Evolutionary conservation across 2,888 invertebrate genomes (phyloP).

Genomic region (Drosophila engyochracea): DNA sequence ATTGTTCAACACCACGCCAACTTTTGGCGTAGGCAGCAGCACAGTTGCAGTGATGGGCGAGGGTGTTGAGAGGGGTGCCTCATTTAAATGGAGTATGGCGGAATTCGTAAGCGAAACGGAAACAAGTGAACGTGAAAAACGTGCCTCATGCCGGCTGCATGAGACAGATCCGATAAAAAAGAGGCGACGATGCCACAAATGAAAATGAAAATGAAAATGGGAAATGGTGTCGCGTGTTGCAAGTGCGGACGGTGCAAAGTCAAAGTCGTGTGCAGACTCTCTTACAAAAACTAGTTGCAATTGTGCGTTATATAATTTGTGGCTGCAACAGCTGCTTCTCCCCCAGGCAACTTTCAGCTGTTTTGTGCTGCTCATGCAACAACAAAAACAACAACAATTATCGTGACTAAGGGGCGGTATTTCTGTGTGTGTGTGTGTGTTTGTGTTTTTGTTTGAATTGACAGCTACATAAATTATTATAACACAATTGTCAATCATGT

Average conservation of each 20-base stretch:
- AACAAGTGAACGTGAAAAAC: conserved; percentile 79
- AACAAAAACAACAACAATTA: conserved; percentile 8
- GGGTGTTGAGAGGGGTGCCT: not conserved
- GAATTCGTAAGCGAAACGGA: conserved; percentile 59
- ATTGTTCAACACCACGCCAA: conserved; percentile 28
- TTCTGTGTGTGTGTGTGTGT: not conserved
- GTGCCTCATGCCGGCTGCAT: conserved; percentile 48
- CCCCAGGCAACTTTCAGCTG: conserved; percentile 53
- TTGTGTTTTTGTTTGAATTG: conserved; percentile 43
- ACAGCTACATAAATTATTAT: conserved; percentile 76
- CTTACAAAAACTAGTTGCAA: conserved; percentile 64
- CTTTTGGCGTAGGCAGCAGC: conserved; percentile 49
- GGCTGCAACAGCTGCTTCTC: conserved; percentile 29
- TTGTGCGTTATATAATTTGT: conserved; percentile 70
- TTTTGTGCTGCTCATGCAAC: conserved; percentile 9
- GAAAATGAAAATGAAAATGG: conserved; percentile 29
- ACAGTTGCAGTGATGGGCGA: conserved; percentile 4
- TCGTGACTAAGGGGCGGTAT: conserved; percentile 69
- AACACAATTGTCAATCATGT: conserved; percentile 80
- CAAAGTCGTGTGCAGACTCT: conserved; percentile 67
- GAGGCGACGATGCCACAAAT: conserved; percentile 7
- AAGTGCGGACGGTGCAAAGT: conserved; percentile 58
- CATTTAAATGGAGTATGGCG: conserved; percentile 40
- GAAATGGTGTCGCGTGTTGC: conserved; percentile 41
- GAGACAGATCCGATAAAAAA: conserved; percentile 46